These are phyloP conservation scores for Danaus plexippus DNA, from an alignment of 1,140 invertebrate species.

Conservation along the genomic window DNA sequence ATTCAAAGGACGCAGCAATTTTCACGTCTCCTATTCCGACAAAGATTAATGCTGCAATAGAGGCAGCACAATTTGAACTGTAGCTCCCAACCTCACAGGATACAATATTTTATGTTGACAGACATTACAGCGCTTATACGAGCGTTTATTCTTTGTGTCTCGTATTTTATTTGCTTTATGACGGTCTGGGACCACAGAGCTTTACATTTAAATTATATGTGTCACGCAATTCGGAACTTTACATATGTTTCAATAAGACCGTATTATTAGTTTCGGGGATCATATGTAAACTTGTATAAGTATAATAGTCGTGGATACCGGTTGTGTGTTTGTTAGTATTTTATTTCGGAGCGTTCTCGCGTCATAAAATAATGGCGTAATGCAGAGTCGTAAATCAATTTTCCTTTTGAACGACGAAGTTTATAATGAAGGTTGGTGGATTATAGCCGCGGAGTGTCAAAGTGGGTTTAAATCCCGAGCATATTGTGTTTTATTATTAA, in stretches of 20 bases:
- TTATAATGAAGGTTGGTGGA: slow-evolving; percentile 57
- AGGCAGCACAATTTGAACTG: slow-evolving; percentile 57
- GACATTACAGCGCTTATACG: slow-evolving; percentile 67
- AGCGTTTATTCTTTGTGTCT: slow-evolving; percentile 69
- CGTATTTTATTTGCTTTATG: slow-evolving; percentile 72
- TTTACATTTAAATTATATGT: slow-evolving; percentile 12
- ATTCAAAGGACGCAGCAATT: slow-evolving; percentile 33
- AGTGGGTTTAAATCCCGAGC: too few species aligned
- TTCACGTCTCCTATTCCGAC: slow-evolving; percentile 48
- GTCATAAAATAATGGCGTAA: slow-evolving; percentile 69
- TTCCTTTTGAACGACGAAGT: slow-evolving; percentile 60
- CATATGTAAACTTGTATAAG: slow-evolving; percentile 21
- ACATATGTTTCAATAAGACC: slow-evolving; percentile 7
- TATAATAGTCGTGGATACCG: slow-evolving; percentile 68
- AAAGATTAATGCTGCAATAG: slow-evolving; percentile 61
- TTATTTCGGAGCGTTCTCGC: slow-evolving; percentile 67
- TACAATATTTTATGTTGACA: slow-evolving; percentile 71
- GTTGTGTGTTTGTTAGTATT: slow-evolving; percentile 69
- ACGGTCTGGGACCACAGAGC: slow-evolving; percentile 39
- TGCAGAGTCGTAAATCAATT: slow-evolving; percentile 66
- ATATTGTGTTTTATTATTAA: too few species aligned
- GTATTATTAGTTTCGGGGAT: slow-evolving; percentile 3
- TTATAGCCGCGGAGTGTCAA: too few species aligned
- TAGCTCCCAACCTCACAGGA: slow-evolving; percentile 54
- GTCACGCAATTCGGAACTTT: slow-evolving; percentile 29